Conservation (phyloP, 2,888 invertebrate genomes). For the Agonopterix alstromeriana region DNA sequence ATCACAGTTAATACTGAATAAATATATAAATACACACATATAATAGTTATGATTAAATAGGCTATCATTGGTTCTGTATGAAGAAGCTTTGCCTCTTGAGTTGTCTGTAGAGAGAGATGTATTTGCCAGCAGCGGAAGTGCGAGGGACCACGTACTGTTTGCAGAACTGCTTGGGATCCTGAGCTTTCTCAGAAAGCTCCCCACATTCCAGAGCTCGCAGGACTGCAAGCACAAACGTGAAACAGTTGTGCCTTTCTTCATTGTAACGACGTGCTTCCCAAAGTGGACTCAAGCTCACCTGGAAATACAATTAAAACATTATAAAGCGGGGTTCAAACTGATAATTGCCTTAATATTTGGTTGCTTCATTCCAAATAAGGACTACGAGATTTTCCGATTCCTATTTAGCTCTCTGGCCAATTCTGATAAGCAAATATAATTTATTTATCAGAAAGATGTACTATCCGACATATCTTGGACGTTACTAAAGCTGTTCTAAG, state of each 20-base stretch:
- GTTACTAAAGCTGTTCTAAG: too few species aligned
- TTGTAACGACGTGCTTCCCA: slow-evolving; percentile 85
- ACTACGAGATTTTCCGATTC: too few species aligned
- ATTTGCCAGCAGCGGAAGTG: slow-evolving; percentile 89
- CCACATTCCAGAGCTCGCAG: slow-evolving; percentile 83
- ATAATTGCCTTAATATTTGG: neutral
- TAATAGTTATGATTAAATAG: slow-evolving; percentile 23
- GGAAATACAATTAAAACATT: slow-evolving; percentile 15
- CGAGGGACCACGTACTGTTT: slow-evolving; percentile 88
- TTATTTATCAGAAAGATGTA: too few species aligned
- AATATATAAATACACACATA: slow-evolving; percentile 45
- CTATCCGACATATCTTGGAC: too few species aligned
- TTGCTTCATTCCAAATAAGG: too few species aligned
- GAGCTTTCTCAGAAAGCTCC: slow-evolving; percentile 81
- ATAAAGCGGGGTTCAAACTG: neutral
- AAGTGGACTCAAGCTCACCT: slow-evolving; percentile 73
- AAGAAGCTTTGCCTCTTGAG: slow-evolving; percentile 73
- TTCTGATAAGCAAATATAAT: too few species aligned
- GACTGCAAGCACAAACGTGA: slow-evolving; percentile 90
- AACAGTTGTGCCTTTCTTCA: slow-evolving; percentile 88
- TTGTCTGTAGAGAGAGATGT: slow-evolving; percentile 87
- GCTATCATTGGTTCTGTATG: slow-evolving; percentile 64
- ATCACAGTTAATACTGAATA: slow-evolving; percentile 74
- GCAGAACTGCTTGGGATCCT: slow-evolving; percentile 83
- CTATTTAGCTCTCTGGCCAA: too few species aligned